These are phyloP conservation scores for Halcyon malimbica DNA, from an alignment of 2,113 vertebrate species.

Conservation along the genomic window DNA sequence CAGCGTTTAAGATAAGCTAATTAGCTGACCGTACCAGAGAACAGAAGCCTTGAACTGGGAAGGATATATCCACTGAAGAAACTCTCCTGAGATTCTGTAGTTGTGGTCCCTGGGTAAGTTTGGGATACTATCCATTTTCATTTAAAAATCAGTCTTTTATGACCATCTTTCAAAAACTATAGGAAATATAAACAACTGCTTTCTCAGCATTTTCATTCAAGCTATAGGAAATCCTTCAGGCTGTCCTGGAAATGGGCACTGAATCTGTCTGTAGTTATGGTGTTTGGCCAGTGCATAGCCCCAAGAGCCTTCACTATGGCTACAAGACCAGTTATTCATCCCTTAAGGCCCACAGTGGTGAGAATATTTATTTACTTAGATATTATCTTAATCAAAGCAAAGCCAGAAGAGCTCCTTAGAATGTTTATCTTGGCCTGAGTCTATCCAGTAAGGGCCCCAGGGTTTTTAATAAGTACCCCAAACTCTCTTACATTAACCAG, in stretches of 20 bases:
- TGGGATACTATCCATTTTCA: not conserved
- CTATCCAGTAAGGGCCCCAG: not conserved
- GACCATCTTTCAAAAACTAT: not conserved
- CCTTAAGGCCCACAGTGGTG: not conserved
- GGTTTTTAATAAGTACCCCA: constrained; percentile 21
- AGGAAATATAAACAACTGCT: not conserved
- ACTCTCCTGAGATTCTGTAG: not conserved
- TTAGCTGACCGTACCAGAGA: not conserved
- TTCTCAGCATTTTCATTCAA: not conserved
- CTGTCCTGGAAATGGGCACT: not conserved
- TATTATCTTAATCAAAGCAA: constrained; percentile 40
- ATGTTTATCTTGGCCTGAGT: constrained; percentile 34
- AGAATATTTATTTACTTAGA: constrained; percentile 49
- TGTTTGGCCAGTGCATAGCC: not conserved
- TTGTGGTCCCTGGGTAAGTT: not conserved
- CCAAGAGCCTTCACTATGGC: not conserved
- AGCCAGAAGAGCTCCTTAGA: constrained; percentile 21
- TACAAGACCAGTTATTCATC: constrained; percentile 32
- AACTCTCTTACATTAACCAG: not conserved
- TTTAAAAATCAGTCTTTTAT: constrained; percentile 16
- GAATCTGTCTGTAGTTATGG: not conserved
- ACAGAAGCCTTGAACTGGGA: not conserved
- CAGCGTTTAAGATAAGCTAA: constrained; percentile 1
- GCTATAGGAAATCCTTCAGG: not conserved
- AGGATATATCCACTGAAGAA: not conserved